phyloP scores from a whole-genome alignment of 2,113 vertebrate genomes.

The Chionodraco myersi region DNA sequence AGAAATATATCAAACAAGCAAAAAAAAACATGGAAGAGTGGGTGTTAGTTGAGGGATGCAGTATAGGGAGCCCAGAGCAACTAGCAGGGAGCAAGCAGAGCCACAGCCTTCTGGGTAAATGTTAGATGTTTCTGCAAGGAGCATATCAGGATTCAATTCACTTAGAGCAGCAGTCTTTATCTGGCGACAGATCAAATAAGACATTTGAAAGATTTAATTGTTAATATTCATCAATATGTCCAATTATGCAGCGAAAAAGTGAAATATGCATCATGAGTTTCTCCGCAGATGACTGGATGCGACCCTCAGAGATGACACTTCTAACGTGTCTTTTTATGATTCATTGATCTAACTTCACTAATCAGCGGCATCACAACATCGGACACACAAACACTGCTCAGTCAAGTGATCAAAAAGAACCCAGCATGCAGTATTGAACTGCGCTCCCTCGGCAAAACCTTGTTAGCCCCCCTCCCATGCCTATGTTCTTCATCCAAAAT shows the following conservation, averaged over 20 bases:
- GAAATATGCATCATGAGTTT: constrained; percentile 73
- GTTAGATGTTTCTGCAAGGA: constrained; percentile 73
- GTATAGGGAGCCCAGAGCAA: constrained; percentile 55
- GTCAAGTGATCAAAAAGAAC: constrained; percentile 65
- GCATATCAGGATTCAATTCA: constrained; percentile 65
- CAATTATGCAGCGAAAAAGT: constrained; percentile 72
- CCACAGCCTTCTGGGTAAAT: constrained; percentile 64
- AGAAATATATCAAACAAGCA: constrained; percentile 78
- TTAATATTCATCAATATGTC: constrained; percentile 83
- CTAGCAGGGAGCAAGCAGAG: constrained; percentile 65
- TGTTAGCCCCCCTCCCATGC: neutral
- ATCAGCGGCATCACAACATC: constrained; percentile 68
- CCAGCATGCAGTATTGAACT: constrained; percentile 58
- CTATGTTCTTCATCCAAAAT: constrained; percentile 61
- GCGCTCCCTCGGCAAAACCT: constrained; percentile 2
- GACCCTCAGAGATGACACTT: constrained; percentile 67
- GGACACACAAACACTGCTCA: constrained; percentile 74
- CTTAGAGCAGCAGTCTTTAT: constrained; percentile 66
- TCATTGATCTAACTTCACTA: constrained; percentile 72
- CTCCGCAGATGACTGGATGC: constrained; percentile 45
- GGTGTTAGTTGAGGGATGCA: constrained; percentile 64
- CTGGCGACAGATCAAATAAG: constrained; percentile 80
- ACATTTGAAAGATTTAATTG: constrained; percentile 78
- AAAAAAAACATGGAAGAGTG: constrained; percentile 60
- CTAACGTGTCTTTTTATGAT: constrained; percentile 77